These are phyloP conservation scores for Ditylenchus dipsaci DNA, from an alignment of 1,140 invertebrate species.

Conservation along the genomic window DNA sequence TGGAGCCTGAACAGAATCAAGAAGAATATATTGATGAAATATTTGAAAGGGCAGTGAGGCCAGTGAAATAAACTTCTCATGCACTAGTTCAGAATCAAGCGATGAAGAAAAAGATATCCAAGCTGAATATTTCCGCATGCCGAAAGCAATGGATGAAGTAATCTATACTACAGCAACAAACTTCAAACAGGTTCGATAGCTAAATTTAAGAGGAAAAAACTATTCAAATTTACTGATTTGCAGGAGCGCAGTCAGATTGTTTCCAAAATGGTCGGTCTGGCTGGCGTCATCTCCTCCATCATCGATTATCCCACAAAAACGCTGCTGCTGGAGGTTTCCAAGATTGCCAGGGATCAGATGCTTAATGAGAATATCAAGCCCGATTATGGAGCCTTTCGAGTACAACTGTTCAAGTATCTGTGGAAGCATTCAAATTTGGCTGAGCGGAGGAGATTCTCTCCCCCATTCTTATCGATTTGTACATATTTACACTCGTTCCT, in stretches of 20 bases:
- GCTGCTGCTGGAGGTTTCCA: conserved; percentile 6
- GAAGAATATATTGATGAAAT: no score
- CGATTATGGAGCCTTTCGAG: conserved; percentile 3
- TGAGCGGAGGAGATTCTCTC: background rate
- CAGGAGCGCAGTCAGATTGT: background rate
- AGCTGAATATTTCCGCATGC: no score
- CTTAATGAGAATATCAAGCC: conserved; percentile 1
- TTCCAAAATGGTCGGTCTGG: background rate
- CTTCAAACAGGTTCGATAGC: no score
- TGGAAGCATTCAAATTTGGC: background rate
- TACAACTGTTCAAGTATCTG: conserved; percentile 8
- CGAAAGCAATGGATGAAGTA: no score
- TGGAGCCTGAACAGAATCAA: no score
- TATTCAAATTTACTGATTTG: background rate
- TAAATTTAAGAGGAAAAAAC: no score
- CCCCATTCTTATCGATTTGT: conserved; percentile 5
- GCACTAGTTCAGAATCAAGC: no score
- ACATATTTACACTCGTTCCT: background rate
- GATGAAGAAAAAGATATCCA: no score
- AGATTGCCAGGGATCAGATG: conserved; percentile 4
- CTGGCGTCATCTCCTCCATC: background rate
- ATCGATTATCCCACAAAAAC: conserved; percentile 1
- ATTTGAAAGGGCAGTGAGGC: no score
- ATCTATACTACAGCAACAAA: no score
- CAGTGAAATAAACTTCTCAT: no score